Conservation (phyloP, 2,888 invertebrate genomes). For the Campaea margaritaria region DNA sequence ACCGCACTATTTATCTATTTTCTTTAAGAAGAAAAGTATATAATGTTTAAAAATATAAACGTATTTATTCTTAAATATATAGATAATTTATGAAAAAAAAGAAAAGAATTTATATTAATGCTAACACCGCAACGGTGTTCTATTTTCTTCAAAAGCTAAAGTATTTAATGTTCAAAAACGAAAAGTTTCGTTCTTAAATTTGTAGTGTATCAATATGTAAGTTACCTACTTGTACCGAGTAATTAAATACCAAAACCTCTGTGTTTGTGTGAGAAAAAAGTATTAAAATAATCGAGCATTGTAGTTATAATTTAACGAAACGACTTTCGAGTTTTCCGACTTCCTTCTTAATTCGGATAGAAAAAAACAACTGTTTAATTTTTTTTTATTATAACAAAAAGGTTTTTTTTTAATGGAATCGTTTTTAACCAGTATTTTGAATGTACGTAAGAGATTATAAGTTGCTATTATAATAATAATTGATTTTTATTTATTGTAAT, state of each 20-base stretch:
- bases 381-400: not conserved
- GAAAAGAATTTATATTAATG: constrained; percentile 17
- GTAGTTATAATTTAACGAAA: constrained; percentile 73
- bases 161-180: no score
- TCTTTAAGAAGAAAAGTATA: constrained; percentile 11
- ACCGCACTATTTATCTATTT: constrained; percentile 18
- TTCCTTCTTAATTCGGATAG: constrained; percentile 56
- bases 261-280: constrained; percentile 62
- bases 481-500: constrained; percentile 21
- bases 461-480: not conserved
- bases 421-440: constrained; percentile 18
- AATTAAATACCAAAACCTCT: constrained; percentile 36
- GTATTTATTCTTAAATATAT: constrained; percentile 30
- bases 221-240: constrained; percentile 18
- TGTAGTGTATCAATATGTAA: constrained; percentile 31
- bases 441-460: constrained; percentile 1
- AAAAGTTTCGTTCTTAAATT: no score
- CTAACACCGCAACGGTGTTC: constrained; percentile 20
- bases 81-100: no score
- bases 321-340: constrained; percentile 76
- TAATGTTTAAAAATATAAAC: constrained; percentile 30
- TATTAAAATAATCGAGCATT: constrained; percentile 66
- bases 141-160: constrained; percentile 10
- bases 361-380: not conserved
- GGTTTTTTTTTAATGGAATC: constrained; percentile 12